phyloP scores from a whole-genome alignment of 1,140 invertebrate species.

The Chrysoperla carnea region DNA sequence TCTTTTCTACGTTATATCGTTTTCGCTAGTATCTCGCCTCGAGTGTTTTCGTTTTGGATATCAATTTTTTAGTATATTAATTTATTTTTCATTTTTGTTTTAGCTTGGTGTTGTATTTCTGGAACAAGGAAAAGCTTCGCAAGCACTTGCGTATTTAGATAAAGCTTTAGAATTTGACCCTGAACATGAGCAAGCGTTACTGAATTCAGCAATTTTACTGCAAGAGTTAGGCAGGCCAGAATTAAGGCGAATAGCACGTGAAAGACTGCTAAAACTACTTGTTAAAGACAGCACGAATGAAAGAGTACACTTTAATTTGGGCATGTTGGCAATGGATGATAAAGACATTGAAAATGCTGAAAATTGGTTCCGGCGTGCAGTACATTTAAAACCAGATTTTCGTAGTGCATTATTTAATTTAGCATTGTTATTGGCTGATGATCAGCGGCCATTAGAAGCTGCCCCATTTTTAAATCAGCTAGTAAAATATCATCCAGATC shows the following conservation, averaged over 20 bases:
- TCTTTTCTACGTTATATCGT: too few species aligned
- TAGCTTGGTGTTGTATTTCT: constrained; percentile 86
- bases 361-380: constrained; percentile 71
- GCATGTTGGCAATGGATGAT: constrained; percentile 94
- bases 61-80: too few species aligned
- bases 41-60: too few species aligned
- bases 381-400: constrained; percentile 71
- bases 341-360: constrained; percentile 73
- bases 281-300: constrained; percentile 68
- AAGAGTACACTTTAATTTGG: constrained; percentile 83
- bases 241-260: constrained; percentile 55
- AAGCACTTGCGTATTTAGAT: constrained; percentile 82
- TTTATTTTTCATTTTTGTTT: constrained; percentile 15
- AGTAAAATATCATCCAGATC: constrained; percentile 80
- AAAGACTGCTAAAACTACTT: constrained; percentile 63
- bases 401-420: constrained; percentile 89
- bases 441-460: constrained; percentile 74
- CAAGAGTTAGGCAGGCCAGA: constrained; percentile 72
- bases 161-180: constrained; percentile 85
- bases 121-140: constrained; percentile 78
- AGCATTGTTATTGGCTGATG: constrained; percentile 75
- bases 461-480: constrained; percentile 84
- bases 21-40: too few species aligned
- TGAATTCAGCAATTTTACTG: constrained; percentile 89
- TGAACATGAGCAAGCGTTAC: constrained; percentile 83